These are phyloP conservation scores for Sphaerolaimus hirsutus DNA, from an alignment of 2,888 invertebrate species.

Conservation along the genomic window DNA sequence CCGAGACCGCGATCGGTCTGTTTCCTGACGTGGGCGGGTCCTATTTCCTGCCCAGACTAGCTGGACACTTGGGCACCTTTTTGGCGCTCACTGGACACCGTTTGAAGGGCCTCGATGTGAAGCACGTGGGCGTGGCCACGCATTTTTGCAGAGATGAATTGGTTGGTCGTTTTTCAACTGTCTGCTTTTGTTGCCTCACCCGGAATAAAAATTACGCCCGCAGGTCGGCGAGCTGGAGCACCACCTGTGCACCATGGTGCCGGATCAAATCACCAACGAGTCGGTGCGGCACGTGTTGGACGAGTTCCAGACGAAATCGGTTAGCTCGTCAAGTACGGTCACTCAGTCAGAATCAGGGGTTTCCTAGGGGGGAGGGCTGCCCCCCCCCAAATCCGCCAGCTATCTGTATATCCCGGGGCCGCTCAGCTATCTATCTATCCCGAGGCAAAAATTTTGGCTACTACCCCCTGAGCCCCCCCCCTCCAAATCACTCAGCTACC, in stretches of 20 bases:
- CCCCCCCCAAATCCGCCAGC: too few species aligned
- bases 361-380: too few species aligned
- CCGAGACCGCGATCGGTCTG: conserved; percentile 83
- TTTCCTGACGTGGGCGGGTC: conserved; percentile 91
- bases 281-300: background rate
- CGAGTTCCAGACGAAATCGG: background rate
- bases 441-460: too few species aligned
- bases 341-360: too few species aligned
- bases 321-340: background rate
- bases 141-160: conserved; percentile 38
- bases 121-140: conserved; percentile 69
- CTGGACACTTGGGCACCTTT: conserved; percentile 60
- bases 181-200: background rate
- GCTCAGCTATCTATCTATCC: too few species aligned
- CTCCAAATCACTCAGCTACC: too few species aligned
- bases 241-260: background rate
- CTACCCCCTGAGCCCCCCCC: too few species aligned
- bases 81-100: conserved; percentile 64
- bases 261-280: background rate
- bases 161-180: background rate
- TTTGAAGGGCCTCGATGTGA: conserved; percentile 50
- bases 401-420: too few species aligned
- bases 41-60: conserved; percentile 53
- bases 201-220: background rate
- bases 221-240: background rate